Conservation (phyloP, 2,797 vertebrate species). For the Sebastes nivosus region DNA sequence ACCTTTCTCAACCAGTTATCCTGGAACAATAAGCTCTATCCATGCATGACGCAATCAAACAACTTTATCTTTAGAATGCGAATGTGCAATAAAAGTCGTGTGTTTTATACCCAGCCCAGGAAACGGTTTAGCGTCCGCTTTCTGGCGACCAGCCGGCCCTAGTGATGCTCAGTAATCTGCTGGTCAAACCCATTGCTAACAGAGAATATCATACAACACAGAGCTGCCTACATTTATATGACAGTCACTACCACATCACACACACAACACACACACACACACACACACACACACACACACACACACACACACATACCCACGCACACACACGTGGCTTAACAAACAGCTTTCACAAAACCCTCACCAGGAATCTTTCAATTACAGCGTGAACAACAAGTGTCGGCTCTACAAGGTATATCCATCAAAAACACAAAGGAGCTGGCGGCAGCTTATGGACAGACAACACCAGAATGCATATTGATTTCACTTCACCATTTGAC, state of each 20-base stretch:
- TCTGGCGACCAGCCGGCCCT: constrained; percentile 27
- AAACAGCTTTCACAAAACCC: constrained; percentile 13
- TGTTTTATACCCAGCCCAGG: neutral
- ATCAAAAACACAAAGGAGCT: constrained; percentile 41
- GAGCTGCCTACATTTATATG: neutral
- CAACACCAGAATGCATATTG: constrained; percentile 25
- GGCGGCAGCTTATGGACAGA: constrained; percentile 4
- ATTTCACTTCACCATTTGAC: constrained; percentile 31
- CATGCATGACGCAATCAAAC: neutral
- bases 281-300: neutral
- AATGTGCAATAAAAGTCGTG: neutral
- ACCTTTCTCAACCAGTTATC: neutral
- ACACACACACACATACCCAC: neutral
- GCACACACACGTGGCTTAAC: constrained; percentile 9
- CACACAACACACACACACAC: neutral
- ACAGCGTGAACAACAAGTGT: constrained; percentile 22
- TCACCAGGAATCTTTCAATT: constrained; percentile 46
- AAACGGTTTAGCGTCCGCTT: constrained; percentile 15
- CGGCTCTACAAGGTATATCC: constrained; percentile 22
- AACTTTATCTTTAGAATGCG: neutral
- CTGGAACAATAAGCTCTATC: neutral
- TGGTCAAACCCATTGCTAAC: constrained; percentile 4
- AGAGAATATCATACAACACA: constrained; percentile 21
- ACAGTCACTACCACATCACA: neutral
- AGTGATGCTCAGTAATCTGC: constrained; percentile 56